phyloP scores from a whole-genome alignment of 2,888 invertebrate species.

The Malachius bipustulatus region DNA sequence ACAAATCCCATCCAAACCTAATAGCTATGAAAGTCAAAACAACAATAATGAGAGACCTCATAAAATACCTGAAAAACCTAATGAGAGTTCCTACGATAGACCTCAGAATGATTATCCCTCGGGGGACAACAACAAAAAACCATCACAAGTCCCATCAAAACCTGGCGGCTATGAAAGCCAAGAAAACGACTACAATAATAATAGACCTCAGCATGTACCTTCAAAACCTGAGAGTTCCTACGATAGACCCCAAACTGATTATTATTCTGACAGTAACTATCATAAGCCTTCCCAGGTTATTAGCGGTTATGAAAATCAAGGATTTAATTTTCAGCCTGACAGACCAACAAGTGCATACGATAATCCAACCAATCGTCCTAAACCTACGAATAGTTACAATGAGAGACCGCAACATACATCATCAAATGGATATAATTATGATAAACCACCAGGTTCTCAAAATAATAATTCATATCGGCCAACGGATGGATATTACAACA shows the following conservation, averaged over 20 bases:
- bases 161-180: slow-evolving; percentile 9
- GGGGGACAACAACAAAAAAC: slow-evolving; percentile 10
- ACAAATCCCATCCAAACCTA: slow-evolving; percentile 8
- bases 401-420: too few relatives aligned
- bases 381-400: too few relatives aligned
- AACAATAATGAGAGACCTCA: slow-evolving; percentile 10
- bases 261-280: too few relatives aligned
- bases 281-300: too few relatives aligned
- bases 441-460: too few relatives aligned
- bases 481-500: too few relatives aligned
- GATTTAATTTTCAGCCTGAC: too few relatives aligned
- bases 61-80: slow-evolving; percentile 10
- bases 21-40: slow-evolving; percentile 12
- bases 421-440: too few relatives aligned
- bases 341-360: too few relatives aligned
- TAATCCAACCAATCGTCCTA: too few relatives aligned
- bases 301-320: too few relatives aligned
- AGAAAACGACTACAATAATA: slow-evolving; percentile 9
- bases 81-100: slow-evolving; percentile 14
- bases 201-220: slow-evolving; percentile 6
- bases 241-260: slow-evolving; percentile 8
- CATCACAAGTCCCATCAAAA: slow-evolving; percentile 6
- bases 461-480: too few relatives aligned
- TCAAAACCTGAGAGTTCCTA: slow-evolving; percentile 9
- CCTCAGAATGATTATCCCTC: slow-evolving; percentile 6